phyloP scores from a whole-genome alignment of 2,113 vertebrate genomes.

The Siphamia tubifer region DNA sequence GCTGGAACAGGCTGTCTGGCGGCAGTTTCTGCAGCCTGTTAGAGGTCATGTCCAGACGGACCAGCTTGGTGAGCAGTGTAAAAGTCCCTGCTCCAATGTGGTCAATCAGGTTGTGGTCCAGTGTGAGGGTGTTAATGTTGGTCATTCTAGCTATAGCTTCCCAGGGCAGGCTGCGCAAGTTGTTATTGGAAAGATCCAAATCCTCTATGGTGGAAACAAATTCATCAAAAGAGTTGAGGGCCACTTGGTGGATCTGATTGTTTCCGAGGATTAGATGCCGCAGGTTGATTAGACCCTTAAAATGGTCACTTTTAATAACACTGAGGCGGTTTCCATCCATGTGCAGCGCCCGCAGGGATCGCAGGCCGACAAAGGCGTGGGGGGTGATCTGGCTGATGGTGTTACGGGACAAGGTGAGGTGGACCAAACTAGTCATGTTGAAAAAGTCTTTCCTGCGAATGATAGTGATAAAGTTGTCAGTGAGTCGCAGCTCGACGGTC shows the following conservation, averaged over 20 bases:
- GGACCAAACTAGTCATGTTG: conserved; percentile 96
- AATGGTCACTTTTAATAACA: conserved; percentile 83
- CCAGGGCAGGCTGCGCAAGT: conserved; percentile 89
- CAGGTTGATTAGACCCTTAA: conserved; percentile 88
- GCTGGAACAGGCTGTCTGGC: conserved; percentile 85
- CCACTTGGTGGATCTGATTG: conserved; percentile 91
- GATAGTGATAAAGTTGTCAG: conserved; percentile 93
- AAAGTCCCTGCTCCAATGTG: conserved; percentile 89
- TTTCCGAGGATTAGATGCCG: conserved; percentile 93
- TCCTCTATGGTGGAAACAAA: conserved; percentile 93
- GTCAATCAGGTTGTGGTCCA: conserved; percentile 95
- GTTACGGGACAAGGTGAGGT: conserved; percentile 93
- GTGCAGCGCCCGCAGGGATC: conserved; percentile 88
- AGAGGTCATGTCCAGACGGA: conserved; percentile 92
- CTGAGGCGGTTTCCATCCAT: conserved; percentile 92
- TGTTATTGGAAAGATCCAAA: conserved; percentile 94
- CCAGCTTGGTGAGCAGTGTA: conserved; percentile 88
- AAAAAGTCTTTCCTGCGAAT: conserved; percentile 89
- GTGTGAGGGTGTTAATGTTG: conserved; percentile 89
- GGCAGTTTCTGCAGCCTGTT: conserved; percentile 93
- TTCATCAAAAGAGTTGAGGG: conserved; percentile 85
- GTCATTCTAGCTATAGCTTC: conserved; percentile 91
- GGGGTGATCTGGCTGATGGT: conserved; percentile 91
- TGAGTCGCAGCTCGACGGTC: conserved; percentile 92
- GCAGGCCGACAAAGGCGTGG: conserved; percentile 86